Percentiles rank a stretch among this genome's conserved stretches.
These are phyloP conservation scores for Prosapia bicincta DNA, from an alignment of 2,888 invertebrate genomes.

Conservation along the genomic window DNA sequence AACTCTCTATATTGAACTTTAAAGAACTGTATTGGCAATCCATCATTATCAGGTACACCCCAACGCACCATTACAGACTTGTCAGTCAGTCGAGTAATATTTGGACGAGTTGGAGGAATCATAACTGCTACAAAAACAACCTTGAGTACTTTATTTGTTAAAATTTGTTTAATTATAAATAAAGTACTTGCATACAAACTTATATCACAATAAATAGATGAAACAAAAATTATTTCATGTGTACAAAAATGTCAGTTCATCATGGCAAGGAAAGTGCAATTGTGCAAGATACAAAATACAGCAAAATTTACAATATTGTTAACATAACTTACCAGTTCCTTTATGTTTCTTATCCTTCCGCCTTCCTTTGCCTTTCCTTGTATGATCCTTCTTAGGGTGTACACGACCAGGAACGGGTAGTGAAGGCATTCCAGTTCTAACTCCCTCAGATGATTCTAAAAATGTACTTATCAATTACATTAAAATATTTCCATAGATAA, in stretches of 20 bases:
- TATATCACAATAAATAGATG: too few relatives aligned
- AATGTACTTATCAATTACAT: too few relatives aligned
- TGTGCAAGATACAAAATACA: too few relatives aligned
- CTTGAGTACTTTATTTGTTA: neutral
- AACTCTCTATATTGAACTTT: constrained; percentile 76
- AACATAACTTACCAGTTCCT: constrained; percentile 45
- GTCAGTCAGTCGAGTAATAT: constrained; percentile 81
- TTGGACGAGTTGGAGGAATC: constrained; percentile 85
- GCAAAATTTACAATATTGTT: too few relatives aligned
- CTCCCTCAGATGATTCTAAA: constrained; percentile 31
- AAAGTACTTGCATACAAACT: too few relatives aligned
- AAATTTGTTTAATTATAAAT: too few relatives aligned
- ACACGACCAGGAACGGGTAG: constrained; percentile 29
- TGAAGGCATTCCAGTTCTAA: constrained; percentile 19
- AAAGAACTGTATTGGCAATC: constrained; percentile 82
- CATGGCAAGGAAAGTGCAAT: too few relatives aligned
- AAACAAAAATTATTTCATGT: too few relatives aligned
- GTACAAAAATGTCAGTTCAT: too few relatives aligned
- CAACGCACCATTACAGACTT: constrained; percentile 92
- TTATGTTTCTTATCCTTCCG: constrained; percentile 48
- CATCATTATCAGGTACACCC: constrained; percentile 74
- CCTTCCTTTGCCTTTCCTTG: constrained; percentile 44
- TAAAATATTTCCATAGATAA: too few relatives aligned
- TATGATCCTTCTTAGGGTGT: constrained; percentile 38
- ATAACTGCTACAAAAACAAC: constrained; percentile 53